phyloP scores from a whole-genome alignment of 2,797 vertebrate species.

The Pampus argenteus region DNA sequence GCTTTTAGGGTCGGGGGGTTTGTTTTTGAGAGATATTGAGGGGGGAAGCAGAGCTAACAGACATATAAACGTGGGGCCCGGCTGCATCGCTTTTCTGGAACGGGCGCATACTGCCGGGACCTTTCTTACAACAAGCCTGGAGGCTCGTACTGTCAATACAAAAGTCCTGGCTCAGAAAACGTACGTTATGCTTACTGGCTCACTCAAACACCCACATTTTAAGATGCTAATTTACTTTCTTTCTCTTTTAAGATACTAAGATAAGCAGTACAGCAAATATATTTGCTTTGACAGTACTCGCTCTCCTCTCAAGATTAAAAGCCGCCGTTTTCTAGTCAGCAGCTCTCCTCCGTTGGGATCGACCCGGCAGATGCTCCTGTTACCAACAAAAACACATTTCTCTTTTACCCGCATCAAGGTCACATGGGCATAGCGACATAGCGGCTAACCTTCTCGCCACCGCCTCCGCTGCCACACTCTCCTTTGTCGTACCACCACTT shows the following conservation, averaged over 20 bases:
- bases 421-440: constrained; percentile 90
- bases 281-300: constrained; percentile 91
- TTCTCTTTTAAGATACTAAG: too few species aligned
- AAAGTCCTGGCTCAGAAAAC: constrained; percentile 85
- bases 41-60: constrained; percentile 80
- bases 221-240: too few species aligned
- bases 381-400: constrained; percentile 87
- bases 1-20: constrained; percentile 22
- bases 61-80: constrained; percentile 87
- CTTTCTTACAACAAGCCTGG: constrained; percentile 79
- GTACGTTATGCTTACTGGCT: neutral
- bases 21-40: constrained; percentile 10
- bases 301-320: constrained; percentile 39
- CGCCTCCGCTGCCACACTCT: constrained; percentile 99
- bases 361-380: constrained; percentile 96
- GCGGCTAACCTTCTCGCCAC: constrained; percentile 99
- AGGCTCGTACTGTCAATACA: constrained; percentile 90
- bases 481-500: constrained; percentile 99
- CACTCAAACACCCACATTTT: neutral
- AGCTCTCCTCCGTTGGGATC: constrained; percentile 12
- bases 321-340: neutral
- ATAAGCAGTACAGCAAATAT: constrained; percentile 77
- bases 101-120: constrained; percentile 94
- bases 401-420: constrained; percentile 88
- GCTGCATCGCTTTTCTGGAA: constrained; percentile 95